These are phyloP conservation scores for Camponotus pennsylvanicus DNA, from an alignment of 1,140 invertebrate genomes.

Conservation along the genomic window DNA sequence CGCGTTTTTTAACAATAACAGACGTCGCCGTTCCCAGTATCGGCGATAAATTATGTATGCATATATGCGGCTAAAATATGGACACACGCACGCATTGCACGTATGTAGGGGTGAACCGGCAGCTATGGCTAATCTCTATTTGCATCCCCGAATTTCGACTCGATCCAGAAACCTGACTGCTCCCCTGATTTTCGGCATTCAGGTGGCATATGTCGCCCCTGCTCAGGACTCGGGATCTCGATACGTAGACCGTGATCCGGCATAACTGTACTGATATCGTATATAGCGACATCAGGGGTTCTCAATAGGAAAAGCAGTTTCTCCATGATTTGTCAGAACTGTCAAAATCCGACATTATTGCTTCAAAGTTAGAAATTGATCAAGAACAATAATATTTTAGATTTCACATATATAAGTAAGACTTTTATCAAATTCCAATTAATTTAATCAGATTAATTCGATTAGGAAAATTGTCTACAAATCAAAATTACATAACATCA, in stretches of 20 bases:
- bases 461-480: too few relatives aligned
- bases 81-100: conserved; percentile 31
- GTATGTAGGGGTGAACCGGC: conserved; percentile 50
- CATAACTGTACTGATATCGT: conserved; percentile 78
- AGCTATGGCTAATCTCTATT: conserved; percentile 76
- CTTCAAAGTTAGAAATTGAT: neutral
- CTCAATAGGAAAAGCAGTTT: conserved; percentile 65
- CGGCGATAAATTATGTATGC: conserved; percentile 76
- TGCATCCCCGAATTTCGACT: conserved; percentile 80
- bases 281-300: conserved; percentile 72
- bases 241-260: conserved; percentile 77
- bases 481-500: too few relatives aligned
- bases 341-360: neutral
- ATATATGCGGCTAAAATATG: conserved; percentile 69
- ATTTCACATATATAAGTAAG: neutral
- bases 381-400: neutral
- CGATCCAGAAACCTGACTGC: conserved; percentile 83
- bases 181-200: conserved; percentile 82
- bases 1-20: conserved; percentile 49
- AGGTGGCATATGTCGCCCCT: conserved; percentile 84
- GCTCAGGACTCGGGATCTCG: conserved; percentile 47
- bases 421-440: too few relatives aligned
- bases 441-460: too few relatives aligned
- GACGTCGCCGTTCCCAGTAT: conserved; percentile 46
- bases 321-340: neutral